Evolutionary conservation across 2,888 invertebrate species (phyloP), one percentile per base, ranked within the genome.

Genomic region (Eristalis arbustorum): DNA sequence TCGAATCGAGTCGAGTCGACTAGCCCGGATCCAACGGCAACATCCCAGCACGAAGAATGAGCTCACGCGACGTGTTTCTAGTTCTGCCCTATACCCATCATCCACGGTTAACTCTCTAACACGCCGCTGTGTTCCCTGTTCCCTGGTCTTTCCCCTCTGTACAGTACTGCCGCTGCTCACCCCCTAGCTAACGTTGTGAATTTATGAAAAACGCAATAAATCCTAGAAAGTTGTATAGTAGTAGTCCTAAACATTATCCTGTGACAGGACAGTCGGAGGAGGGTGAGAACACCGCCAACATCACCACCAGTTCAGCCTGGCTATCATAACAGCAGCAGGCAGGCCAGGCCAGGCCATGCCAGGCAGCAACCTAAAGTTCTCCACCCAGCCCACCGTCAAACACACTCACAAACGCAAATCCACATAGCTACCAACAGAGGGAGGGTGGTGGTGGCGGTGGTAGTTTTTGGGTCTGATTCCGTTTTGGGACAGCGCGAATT

Each of bases 141-240:
- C n/a, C 6, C 31, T 31, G 49, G 8, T 31, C 18, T 49, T 18
- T 56, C 68, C 37, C 34, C 34, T 59, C 5, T 31, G 31, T 31
- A 31, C 31, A 61, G 64, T 61, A 59, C 22, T 3, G 8, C 31
- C 23, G 18, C 40, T 6, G 18, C 57, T 40, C 13, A 14, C 57
- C 56, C 64, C 64, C 23, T 23, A 18, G 28, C 72, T 63, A 67
- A 77, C 72, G 77, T 79, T 75, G 76, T 81, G 81, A 68, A 77
- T 82, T 85, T 85, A 85, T 82, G 77, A 85, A 85, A 82, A 85
- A 81, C 77, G 73, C 77, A 77, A 87, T 79, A 79, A 87, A 87
- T 87, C 78, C 83, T 75, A 77, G 69, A 85, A 85, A 82, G 63
- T 82, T 85, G 64, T 77, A 85, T 68, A 85, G 81, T 79, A 82